Percentiles rank a stretch among this genome's conserved stretches.
phyloP scores from a whole-genome alignment of 2,888 invertebrate genomes.

The Stratiomys singularior region DNA sequence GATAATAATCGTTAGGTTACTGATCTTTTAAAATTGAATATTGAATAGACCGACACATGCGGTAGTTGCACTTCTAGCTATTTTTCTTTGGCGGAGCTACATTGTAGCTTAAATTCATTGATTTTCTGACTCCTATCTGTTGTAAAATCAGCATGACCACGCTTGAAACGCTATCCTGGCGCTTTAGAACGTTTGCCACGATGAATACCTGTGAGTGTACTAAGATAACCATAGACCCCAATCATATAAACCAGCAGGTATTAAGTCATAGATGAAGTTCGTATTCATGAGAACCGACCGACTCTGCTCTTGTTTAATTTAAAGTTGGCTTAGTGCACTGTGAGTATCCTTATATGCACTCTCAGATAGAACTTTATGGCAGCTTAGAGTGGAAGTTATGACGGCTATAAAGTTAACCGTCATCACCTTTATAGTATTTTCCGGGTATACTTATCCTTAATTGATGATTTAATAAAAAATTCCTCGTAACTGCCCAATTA shows the following conservation, averaged over 20 bases:
- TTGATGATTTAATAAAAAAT: not conserved
- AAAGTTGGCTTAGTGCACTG: not conserved
- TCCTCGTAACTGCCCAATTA: not conserved
- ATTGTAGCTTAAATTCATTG: no score
- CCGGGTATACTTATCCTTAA: not conserved
- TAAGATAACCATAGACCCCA: not conserved
- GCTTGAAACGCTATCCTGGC: no score
- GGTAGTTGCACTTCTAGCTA: no score
- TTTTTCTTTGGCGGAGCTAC: no score
- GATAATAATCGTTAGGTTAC: no score
- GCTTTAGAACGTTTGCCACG: no score
- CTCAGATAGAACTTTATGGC: not conserved
- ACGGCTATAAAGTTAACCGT: not conserved
- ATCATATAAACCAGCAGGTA: not conserved
- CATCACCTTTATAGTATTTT: conserved; percentile 1
- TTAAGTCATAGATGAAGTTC: not conserved
- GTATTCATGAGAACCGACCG: not conserved
- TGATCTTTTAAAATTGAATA: no score
- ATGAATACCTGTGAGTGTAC: no score
- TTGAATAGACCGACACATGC: no score
- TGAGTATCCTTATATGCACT: not conserved
- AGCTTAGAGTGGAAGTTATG: not conserved
- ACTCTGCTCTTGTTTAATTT: not conserved
- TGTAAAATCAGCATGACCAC: no score
- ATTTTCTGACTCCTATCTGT: no score